phyloP scores from a whole-genome alignment of 2,113 vertebrate species.

The Gymnarchus niloticus region DNA sequence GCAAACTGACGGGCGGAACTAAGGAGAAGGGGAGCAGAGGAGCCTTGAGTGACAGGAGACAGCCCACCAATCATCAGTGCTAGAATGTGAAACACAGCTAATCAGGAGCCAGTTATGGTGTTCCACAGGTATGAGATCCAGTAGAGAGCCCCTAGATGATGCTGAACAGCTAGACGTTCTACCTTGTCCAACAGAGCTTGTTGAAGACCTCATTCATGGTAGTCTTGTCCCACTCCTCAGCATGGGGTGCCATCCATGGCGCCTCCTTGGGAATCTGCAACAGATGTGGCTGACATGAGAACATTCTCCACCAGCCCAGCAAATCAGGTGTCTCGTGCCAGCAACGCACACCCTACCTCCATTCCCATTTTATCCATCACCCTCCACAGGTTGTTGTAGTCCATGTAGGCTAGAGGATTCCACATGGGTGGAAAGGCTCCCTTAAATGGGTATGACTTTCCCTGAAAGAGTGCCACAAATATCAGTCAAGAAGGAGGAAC shows the following conservation, averaged over 20 bases:
- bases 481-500: neutral
- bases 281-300: neutral
- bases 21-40: conserved; percentile 20
- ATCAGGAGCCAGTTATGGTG: neutral
- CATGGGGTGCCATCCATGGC: conserved; percentile 87
- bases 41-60: neutral
- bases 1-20: conserved; percentile 75
- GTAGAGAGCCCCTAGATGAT: neutral
- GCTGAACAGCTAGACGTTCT: conserved; percentile 13
- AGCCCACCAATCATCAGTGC: neutral
- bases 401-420: conserved; percentile 81
- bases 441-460: conserved; percentile 80
- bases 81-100: neutral
- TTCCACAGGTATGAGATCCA: too few relatives aligned
- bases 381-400: conserved; percentile 90
- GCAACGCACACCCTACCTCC: conserved; percentile 67
- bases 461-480: conserved; percentile 61
- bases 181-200: conserved; percentile 91
- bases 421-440: conserved; percentile 80
- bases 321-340: neutral
- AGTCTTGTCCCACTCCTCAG: conserved; percentile 93
- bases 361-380: conserved; percentile 89
- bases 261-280: conserved; percentile 86
- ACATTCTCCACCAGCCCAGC: neutral
- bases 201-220: conserved; percentile 85